Conservation (phyloP, 2,797 vertebrate genomes). For the Amniataba percoides region DNA sequence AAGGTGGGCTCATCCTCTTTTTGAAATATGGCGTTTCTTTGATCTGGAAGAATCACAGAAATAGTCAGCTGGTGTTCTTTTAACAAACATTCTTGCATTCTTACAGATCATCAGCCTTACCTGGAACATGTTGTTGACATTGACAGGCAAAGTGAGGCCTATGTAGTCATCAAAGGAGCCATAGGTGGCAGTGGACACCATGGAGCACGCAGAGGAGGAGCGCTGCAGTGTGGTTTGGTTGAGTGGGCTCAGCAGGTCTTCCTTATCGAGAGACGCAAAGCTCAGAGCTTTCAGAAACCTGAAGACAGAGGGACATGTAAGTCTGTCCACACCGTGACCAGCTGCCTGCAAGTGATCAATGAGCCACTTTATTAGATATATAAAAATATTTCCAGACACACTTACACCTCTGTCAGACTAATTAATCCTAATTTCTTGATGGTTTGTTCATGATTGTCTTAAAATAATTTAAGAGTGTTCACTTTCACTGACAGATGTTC, state of each 20-base stretch:
- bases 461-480: too few species aligned
- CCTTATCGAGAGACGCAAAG: constrained; percentile 93
- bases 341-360: not conserved
- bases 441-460: too few species aligned
- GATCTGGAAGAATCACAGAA: constrained; percentile 60
- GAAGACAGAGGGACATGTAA: constrained; percentile 14
- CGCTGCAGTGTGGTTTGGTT: constrained; percentile 92
- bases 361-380: not conserved
- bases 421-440: too few species aligned
- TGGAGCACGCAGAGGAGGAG: constrained; percentile 92
- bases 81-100: not conserved
- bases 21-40: constrained; percentile 93
- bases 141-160: constrained; percentile 90
- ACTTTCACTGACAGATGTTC: too few species aligned
- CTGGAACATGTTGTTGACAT: constrained; percentile 94
- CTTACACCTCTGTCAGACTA: not conserved
- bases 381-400: not conserved
- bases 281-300: constrained; percentile 95
- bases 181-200: constrained; percentile 90
- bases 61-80: not conserved
- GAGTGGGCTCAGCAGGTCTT: constrained; percentile 93
- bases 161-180: constrained; percentile 92
- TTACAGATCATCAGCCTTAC: not conserved
- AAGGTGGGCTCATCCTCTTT: constrained; percentile 86
- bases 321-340: not conserved